Percentiles rank a stretch among this genome's conserved stretches.
Conservation (phyloP, 2,113 vertebrate genomes). For the Falco punctatus region DNA sequence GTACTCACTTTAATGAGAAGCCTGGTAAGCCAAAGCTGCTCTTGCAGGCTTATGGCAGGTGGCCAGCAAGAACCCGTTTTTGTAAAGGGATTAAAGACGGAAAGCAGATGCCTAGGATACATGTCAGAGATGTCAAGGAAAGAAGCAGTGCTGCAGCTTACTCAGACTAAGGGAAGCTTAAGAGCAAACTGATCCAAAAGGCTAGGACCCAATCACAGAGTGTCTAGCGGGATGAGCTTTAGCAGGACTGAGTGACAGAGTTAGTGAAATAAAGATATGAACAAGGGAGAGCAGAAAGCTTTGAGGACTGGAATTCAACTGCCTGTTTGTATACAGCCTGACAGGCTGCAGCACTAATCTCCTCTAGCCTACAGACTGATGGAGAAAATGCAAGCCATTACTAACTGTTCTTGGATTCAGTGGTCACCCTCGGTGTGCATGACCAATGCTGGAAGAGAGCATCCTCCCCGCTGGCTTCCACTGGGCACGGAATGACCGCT, state of each 20-base stretch:
- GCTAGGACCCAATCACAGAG: background rate
- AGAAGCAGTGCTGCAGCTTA: constrained; percentile 23
- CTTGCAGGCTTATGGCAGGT: background rate
- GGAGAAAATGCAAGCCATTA: background rate
- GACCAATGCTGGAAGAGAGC: background rate
- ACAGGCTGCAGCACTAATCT: background rate
- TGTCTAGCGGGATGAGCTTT: background rate
- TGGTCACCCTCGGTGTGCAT: background rate
- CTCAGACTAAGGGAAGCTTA: background rate
- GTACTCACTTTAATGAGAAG: background rate
- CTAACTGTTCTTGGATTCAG: background rate
- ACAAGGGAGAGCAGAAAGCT: background rate
- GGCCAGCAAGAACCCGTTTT: constrained; percentile 29
- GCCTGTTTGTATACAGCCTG: background rate
- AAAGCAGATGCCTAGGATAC: constrained; percentile 37
- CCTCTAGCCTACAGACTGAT: background rate
- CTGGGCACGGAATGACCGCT: background rate
- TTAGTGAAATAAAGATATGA: constrained; percentile 1
- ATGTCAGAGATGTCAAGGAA: constrained; percentile 23
- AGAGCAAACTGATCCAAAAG: constrained; percentile 33
- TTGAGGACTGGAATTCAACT: background rate
- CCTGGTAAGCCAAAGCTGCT: constrained; percentile 3
- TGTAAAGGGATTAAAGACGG: constrained; percentile 31
- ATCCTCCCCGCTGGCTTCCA: background rate
- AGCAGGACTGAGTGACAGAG: background rate